Evolutionary conservation across 1,140 invertebrate species (phyloP), one percentile per base, ranked within the genome.

Genomic region (Paralvinella palmiformis): DNA sequence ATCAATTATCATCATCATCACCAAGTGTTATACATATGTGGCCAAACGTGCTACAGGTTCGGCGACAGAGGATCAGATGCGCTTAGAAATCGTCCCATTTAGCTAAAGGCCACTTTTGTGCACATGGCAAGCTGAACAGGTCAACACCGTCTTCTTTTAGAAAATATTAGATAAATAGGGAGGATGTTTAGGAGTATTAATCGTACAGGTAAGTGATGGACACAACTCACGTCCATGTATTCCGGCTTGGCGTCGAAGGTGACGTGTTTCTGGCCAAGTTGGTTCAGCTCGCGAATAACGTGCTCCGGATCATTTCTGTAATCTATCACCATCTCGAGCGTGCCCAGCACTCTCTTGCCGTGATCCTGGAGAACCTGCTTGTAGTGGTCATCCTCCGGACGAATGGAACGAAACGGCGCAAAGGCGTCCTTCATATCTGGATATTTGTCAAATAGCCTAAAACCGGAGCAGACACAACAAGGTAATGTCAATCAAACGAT

Each of bases 171-270:
- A 10, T 41, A 41, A 41, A 41, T 13, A 41, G 10, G 37, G n/a
- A n/a, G 37, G 37, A 41, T 13, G 10, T 41, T 41, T 41, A 13
- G 10, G n/a, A 13, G 37, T 41, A n/a, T 41, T 41, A 53, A 53
- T 13, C 13, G 50, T 22, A 53, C 50, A 24, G 24, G 13, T 17
- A 53, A 13, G 24, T 53, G 13, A 53, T 13, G 50, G 13, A 53
- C n/a, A n/a, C n/a, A 41, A 60, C 58, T 45, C 32, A 60, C 58
- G 35, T 60, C 58, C 33, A 60, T 60, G 58, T 60, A 60, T 17
- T 35, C 58, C 24, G 35, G n/a, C 41, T 60, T 60, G 58, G 58
- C 58, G 36, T 60, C 31, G 58, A 60, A 60, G 1, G 6, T 60
- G 33, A 60, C 35, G 58, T 60, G 58, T 6, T 60, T 60, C 24